These are phyloP conservation scores for Clarias fuscus DNA, from an alignment of 2,797 vertebrate species.

Conservation along the genomic window DNA sequence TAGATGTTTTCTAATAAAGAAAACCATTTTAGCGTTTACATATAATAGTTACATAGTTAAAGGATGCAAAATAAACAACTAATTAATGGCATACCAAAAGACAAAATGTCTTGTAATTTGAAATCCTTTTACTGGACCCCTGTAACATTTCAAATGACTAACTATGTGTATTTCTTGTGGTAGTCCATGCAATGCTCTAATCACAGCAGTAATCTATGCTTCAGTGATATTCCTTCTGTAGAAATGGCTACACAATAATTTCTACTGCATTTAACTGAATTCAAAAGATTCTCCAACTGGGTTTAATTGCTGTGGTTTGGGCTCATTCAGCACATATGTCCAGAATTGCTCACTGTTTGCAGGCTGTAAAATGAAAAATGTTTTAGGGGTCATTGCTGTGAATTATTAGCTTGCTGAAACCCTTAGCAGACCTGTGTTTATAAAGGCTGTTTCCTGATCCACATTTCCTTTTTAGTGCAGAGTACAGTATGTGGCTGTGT, in stretches of 20 bases:
- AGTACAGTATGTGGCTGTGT: constrained; percentile 11
- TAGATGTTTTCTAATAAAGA: constrained; percentile 36
- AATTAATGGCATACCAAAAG: neutral
- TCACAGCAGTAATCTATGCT: neutral
- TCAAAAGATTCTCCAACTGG: neutral
- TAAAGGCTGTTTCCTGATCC: constrained; percentile 48
- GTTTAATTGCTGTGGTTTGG: neutral
- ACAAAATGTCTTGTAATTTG: neutral
- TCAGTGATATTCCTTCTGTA: neutral
- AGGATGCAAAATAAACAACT: neutral
- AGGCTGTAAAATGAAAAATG: constrained; percentile 26
- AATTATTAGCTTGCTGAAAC: constrained; percentile 51
- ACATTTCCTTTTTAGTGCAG: constrained; percentile 24
- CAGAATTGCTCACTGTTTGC: constrained; percentile 21
- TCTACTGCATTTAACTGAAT: neutral
- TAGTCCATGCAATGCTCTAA: neutral
- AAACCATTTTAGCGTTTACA: constrained; percentile 20
- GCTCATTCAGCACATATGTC: neutral
- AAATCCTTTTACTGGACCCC: neutral
- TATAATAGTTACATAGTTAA: too few species aligned
- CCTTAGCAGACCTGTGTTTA: constrained; percentile 42
- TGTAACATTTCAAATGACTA: neutral
- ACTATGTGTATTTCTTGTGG: neutral
- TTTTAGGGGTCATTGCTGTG: constrained; percentile 34
- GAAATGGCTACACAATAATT: neutral